These are phyloP conservation scores for Perca flavescens DNA, from an alignment of 2,113 vertebrate genomes.

Conservation along the genomic window DNA sequence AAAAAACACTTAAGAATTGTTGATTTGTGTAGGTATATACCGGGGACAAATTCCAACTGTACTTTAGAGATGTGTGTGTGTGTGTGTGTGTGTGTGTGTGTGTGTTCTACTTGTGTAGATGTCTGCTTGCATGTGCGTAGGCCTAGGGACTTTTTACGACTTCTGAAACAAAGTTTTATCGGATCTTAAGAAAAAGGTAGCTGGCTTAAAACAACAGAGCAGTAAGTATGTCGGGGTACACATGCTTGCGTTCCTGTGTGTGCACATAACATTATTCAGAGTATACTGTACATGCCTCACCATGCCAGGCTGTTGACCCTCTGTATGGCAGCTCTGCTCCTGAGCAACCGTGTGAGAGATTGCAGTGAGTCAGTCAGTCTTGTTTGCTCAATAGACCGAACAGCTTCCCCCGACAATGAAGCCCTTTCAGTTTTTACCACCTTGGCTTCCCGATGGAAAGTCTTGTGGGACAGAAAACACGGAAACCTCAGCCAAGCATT, in stretches of 20 bases:
- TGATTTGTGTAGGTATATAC: background rate
- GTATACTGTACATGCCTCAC: background rate
- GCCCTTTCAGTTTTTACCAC: conserved; percentile 46
- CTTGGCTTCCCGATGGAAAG: conserved; percentile 38
- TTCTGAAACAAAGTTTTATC: background rate
- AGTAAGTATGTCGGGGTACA: background rate
- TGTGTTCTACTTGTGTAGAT: background rate
- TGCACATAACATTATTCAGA: conserved; percentile 3
- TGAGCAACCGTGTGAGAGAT: conserved; percentile 22
- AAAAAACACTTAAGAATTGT: background rate
- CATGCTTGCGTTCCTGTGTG: background rate
- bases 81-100: background rate
- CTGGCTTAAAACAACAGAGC: background rate
- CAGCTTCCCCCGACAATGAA: conserved; percentile 2
- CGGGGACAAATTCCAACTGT: background rate
- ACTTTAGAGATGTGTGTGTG: background rate
- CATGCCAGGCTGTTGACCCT: background rate
- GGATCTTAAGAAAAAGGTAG: background rate
- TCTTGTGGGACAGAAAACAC: conserved; percentile 57
- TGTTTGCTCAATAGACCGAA: conserved; percentile 37
- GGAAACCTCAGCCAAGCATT: conserved; percentile 55
- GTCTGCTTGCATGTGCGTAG: no score
- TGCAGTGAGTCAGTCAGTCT: conserved; percentile 13
- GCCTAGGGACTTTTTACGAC: background rate
- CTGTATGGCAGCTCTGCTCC: conserved; percentile 4